Base-by-base conservation (phyloP, 2,797 vertebrate species). In the Danio tinwini region DNA sequence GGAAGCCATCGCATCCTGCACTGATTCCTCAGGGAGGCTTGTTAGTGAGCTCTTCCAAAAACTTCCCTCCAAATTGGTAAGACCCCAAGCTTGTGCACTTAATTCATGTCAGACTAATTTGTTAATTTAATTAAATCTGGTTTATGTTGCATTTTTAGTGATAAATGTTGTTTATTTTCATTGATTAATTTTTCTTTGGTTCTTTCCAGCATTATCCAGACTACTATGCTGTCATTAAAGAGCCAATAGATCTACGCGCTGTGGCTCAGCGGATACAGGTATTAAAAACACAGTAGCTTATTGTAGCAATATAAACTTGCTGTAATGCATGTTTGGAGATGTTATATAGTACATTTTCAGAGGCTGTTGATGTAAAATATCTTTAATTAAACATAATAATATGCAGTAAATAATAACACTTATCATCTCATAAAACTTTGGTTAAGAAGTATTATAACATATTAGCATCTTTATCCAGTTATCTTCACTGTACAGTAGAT, bases 211-310 rank as follows among this genome's bases (percentile, higher is more conserved):
- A 99, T 95, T 99, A 99, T 90, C 97, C 98, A 90, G 98, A 99
- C 92, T 99, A 99, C 94, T 99, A 99, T 93, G 98, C 97, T 88
- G 94, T 99, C 89, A 99, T 98, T 91, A 99, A 99, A 90, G 98
- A 99, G 76, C 98, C 98, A 81, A 97, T 99, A 87, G 98, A 99
- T 94, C 94, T 99, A 85, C 96, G 98, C 92, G 92, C 94, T 19
- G 95, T 99, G 76, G 94, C 98, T 87, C 98, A 99, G 89, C 95
- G 95, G 90, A 99, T 99, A 92, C 98, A 99, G 97, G 98, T 99
- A 89, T 76, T 61, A 6, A 56, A 71, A 61, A n/a, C 39, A 55
- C 5, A 17, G 0, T n/a, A 19, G 21, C 1, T 3, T n/a, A 7
- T 10, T 65, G 12, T 62, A 55, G 37, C 19, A 45, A 29, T 76